Evolutionary conservation across 2,113 vertebrate genomes (phyloP).

Genomic region (Origma solitaria): DNA sequence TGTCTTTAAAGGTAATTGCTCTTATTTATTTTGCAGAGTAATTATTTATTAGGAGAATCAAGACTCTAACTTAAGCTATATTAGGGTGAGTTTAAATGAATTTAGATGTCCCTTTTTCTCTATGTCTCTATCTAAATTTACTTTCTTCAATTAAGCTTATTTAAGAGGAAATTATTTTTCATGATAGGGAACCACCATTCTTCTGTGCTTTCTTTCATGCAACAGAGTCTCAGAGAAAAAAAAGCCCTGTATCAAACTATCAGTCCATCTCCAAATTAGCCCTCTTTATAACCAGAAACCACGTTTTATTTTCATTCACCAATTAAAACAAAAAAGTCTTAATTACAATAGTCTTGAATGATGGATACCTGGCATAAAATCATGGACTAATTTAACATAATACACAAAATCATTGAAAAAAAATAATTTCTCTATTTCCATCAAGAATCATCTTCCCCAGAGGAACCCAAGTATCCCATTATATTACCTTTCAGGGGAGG

Average conservation of each 20-base stretch:
- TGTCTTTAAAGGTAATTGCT: constrained; percentile 81
- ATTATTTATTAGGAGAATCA: not conserved
- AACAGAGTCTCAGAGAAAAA: not conserved
- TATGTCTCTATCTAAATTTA: not conserved
- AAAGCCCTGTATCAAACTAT: not conserved
- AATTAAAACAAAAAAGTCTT: not conserved
- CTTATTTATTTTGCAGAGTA: not conserved
- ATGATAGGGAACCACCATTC: not conserved
- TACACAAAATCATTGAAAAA: not conserved
- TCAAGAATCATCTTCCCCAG: not conserved
- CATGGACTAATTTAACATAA: not conserved
- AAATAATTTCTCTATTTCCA: not conserved
- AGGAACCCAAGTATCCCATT: not conserved
- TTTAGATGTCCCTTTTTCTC: not conserved
- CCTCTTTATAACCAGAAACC: not conserved
- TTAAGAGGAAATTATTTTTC: not conserved
- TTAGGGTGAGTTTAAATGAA: not conserved
- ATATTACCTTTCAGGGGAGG: not conserved
- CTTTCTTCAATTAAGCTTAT: not conserved
- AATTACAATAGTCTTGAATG: not conserved
- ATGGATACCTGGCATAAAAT: not conserved
- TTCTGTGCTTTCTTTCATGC: not conserved
- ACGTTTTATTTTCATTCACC: not conserved
- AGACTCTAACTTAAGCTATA: not conserved
- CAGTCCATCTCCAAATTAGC: not conserved